Percentiles rank a stretch among this genome's conserved stretches.
Conservation (phyloP, 2,113 vertebrate species). For the Rostratula benghalensis region DNA sequence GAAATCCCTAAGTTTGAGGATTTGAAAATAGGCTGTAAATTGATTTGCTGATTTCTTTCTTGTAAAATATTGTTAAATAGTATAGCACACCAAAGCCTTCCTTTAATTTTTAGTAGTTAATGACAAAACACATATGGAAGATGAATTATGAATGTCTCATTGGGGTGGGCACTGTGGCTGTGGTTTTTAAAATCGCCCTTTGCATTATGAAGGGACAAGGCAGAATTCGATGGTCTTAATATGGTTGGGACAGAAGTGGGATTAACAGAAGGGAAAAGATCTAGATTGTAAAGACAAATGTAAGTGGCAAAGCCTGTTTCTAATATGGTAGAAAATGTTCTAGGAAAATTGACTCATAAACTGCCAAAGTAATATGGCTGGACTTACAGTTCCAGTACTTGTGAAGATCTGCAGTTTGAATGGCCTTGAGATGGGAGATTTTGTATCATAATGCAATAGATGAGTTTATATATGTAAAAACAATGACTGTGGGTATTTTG, state of each 20-base stretch:
- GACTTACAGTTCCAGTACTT: not conserved
- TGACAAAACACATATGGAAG: not conserved
- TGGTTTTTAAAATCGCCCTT: not conserved
- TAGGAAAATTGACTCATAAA: not conserved
- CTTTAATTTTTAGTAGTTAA: not conserved
- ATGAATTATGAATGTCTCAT: not conserved
- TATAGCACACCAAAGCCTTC: not conserved
- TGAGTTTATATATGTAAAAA: not conserved
- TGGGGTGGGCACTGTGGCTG: rapidly evolving
- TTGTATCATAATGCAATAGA: not conserved
- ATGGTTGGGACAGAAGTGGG: not conserved
- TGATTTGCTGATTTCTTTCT: not conserved
- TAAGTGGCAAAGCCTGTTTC: not conserved
- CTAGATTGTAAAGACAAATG: not conserved
- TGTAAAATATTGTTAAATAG: not conserved
- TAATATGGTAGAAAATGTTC: not conserved
- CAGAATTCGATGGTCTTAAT: not conserved
- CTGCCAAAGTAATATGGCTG: not conserved
- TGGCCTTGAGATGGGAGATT: not conserved
- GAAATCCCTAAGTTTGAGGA: not conserved
- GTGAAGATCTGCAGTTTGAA: not conserved
- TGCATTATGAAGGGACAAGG: not conserved
- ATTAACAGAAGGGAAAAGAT: not conserved
- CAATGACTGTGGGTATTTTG: not conserved
- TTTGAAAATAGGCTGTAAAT: not conserved